A percentile compares a stretch with the other conserved stretches of the same genome.
Evolutionary conservation across 2,888 invertebrate genomes (phyloP).

Genomic region (Cotesia congregata): DNA sequence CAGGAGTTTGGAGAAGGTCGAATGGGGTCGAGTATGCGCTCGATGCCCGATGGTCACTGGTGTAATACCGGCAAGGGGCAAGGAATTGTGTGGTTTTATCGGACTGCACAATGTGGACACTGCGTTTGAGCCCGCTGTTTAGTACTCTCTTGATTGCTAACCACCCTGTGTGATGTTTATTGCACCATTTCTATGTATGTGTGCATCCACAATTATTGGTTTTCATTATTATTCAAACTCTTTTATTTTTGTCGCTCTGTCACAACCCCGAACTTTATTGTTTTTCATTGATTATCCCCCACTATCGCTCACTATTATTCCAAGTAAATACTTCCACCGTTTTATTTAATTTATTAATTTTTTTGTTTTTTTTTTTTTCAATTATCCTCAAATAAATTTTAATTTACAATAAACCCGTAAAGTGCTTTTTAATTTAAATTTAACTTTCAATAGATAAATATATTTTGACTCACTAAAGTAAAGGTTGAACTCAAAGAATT

Average conservation of each 20-base stretch:
- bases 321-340: not conserved
- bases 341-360: not conserved
- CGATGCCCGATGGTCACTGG: constrained; percentile 43
- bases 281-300: not conserved
- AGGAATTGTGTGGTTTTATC: not conserved
- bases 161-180: not conserved
- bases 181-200: not conserved
- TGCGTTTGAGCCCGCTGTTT: not conserved
- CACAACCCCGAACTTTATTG: not conserved
- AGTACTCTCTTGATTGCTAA: not conserved
- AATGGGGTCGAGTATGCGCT: constrained; percentile 44
- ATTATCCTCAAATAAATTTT: not conserved
- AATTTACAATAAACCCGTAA: no score
- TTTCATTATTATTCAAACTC: not conserved
- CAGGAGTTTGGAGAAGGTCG: constrained; percentile 40
- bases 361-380: not conserved
- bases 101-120: not conserved
- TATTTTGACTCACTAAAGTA: not conserved
- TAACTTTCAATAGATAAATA: no score
- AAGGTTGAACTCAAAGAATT: not conserved
- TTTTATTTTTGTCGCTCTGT: not conserved
- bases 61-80: constrained; percentile 4
- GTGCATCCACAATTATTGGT: not conserved
- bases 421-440: not conserved
- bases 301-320: not conserved